Conservation (phyloP, 1,140 invertebrate species). For the Adoxophyes honmai region DNA sequence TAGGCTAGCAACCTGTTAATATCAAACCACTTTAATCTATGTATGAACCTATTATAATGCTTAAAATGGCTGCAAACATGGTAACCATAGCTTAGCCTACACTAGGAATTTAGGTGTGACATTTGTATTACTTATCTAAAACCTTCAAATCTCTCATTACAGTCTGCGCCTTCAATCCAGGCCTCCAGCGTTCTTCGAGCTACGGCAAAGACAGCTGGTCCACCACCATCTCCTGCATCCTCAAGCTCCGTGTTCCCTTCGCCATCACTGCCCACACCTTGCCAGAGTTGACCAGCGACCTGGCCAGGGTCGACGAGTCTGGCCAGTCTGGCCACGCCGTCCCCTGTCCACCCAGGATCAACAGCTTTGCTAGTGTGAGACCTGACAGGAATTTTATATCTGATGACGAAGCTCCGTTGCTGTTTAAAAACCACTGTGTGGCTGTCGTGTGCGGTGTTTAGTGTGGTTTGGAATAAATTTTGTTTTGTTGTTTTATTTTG, state of each 20-base stretch:
- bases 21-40: no score
- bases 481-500: conserved; percentile 25
- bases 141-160: conserved; percentile 33
- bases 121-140: no score
- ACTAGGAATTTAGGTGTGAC: no score
- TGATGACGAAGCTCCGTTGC: conserved; percentile 82
- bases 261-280: conserved; percentile 82
- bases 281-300: conserved; percentile 80
- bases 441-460: conserved; percentile 61
- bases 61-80: no score
- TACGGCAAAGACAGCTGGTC: conserved; percentile 82
- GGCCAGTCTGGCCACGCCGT: conserved; percentile 62
- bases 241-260: conserved; percentile 76
- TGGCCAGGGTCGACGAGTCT: conserved; percentile 66
- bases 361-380: conserved; percentile 82
- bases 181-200: conserved; percentile 81
- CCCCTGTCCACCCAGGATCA: conserved; percentile 75
- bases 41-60: no score
- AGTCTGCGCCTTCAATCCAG: conserved; percentile 85
- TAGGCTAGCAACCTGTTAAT: no score
- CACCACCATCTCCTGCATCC: conserved; percentile 77
- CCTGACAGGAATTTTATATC: conserved; percentile 86
- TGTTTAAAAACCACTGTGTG: conserved; percentile 85
- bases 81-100: no score
- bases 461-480: conserved; percentile 16